A percentile compares a stretch with the other conserved stretches of the same genome.
Conservation (phyloP, 2,888 invertebrate genomes). For the Alviniconcha strummeri region DNA sequence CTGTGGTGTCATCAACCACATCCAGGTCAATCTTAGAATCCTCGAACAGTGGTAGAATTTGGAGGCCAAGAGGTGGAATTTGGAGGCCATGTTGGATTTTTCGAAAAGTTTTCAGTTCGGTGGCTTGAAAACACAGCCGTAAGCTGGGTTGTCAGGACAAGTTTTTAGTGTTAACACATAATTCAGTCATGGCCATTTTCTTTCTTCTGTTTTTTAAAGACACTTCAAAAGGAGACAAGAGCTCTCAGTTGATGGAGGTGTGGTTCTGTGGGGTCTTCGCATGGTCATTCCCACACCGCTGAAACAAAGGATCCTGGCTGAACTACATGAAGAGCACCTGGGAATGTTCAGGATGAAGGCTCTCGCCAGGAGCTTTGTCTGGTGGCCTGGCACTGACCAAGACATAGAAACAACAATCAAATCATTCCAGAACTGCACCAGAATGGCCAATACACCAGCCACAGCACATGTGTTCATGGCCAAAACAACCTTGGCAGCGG, state of each 20-base stretch:
- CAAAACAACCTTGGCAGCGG: constrained; percentile 51
- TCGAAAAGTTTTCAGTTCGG: too few species aligned
- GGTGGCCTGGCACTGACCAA: constrained; percentile 11
- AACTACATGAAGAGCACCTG: constrained; percentile 43
- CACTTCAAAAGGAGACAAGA: constrained; percentile 28
- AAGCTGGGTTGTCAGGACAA: too few species aligned
- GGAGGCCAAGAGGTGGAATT: too few species aligned
- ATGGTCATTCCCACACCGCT: constrained; percentile 38
- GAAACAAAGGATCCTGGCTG: constrained; percentile 32
- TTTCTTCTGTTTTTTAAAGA: too few species aligned
- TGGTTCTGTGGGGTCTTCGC: constrained; percentile 39
- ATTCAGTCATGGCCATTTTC: not conserved
- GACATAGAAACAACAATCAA: constrained; percentile 36
- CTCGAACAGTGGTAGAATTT: too few species aligned
- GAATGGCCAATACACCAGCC: constrained; percentile 46
- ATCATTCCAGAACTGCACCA: constrained; percentile 48
- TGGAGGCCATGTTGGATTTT: too few species aligned
- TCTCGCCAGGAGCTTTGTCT: constrained; percentile 43
- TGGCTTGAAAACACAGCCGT: too few species aligned
- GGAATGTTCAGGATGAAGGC: constrained; percentile 49
- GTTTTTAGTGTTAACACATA: too few species aligned
- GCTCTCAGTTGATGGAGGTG: constrained; percentile 35
- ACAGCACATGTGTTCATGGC: constrained; percentile 54
- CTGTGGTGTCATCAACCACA: too few species aligned
- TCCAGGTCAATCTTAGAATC: too few species aligned